Evolutionary conservation across 2,113 vertebrate genomes (phyloP), one percentile per base, ranked within the genome.

Genomic region (Lutjanus erythropterus): DNA sequence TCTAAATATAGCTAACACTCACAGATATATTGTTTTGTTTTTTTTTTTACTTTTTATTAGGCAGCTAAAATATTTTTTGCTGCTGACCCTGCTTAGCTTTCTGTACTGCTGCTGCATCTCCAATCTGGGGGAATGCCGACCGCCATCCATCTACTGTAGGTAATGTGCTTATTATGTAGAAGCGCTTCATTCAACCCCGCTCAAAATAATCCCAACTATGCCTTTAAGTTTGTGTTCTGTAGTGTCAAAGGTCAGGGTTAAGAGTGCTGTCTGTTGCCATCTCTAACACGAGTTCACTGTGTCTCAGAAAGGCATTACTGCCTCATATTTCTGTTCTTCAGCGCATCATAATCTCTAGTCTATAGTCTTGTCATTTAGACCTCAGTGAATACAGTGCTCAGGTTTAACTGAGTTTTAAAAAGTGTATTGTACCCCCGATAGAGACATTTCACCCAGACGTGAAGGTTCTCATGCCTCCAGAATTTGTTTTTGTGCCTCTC

Each of bases 401-500:
- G 88, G 89, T 93, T 91, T 86, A 89, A 91, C 88, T 88, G 90
- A 75, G 89, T 86, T 86, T 86, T 81, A 49, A 85, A 70, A 61
- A 64, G 39, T 79, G 62, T 86, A 50, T 80, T 29, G 27, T 75
- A 14, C 46, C 81, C 81, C 76, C 0, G 3, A 71, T 86, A 73
- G 29, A 83, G 47, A 58, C 55, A 44, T 83, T 77, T 83, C 65
- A 76, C 67, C 66, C 15, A 0, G 71, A 64, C 35, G 18, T 37
- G 18, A 69, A 83, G 79, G 60, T 86, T 85, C 53, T 91, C 88
- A 85, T 84, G 78, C 86, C 70, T 86, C 86, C 76, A 77, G 49
- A 88, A 86, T 92, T 90, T 88, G 74, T 82, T 85, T 92, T 77
- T 72, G 85, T 92, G 85, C 81, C 86, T 92, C 88, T 93, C 65